These are phyloP conservation scores for Desoria tigrina DNA, from an alignment of 2,888 invertebrate species.

Conservation along the genomic window DNA sequence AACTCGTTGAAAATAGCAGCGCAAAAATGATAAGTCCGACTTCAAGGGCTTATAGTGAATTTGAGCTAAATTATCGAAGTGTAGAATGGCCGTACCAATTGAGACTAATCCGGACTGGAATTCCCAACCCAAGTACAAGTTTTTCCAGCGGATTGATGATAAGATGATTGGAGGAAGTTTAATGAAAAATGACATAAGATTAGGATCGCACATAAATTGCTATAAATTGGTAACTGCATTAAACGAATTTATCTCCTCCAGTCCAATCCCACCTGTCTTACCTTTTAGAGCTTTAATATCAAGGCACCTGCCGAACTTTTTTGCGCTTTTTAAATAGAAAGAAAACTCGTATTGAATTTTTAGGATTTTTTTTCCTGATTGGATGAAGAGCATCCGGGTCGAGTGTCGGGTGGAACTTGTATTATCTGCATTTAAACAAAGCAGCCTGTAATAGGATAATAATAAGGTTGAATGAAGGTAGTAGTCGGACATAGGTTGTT, in stretches of 20 bases:
- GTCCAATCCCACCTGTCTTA: too few relatives aligned
- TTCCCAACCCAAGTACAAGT: too few relatives aligned
- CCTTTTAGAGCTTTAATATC: slow-evolving; percentile 21
- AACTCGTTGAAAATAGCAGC: too few relatives aligned
- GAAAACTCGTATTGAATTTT: slow-evolving; percentile 32
- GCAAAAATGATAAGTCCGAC: too few relatives aligned
- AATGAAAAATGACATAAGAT: not conserved
- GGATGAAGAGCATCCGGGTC: slow-evolving; percentile 8
- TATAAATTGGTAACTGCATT: not conserved
- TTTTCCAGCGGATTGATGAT: too few relatives aligned
- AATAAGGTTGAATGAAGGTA: too few relatives aligned
- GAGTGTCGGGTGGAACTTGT: not conserved
- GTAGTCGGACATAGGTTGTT: too few relatives aligned
- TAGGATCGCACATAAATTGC: not conserved
- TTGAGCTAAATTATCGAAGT: too few relatives aligned
- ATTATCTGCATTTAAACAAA: not conserved
- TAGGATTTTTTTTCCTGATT: slow-evolving; percentile 1
- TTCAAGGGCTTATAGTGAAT: too few relatives aligned
- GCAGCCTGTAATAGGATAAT: too few relatives aligned
- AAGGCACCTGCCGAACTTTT: slow-evolving; percentile 39
- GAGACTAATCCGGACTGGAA: too few relatives aligned
- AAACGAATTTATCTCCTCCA: not conserved
- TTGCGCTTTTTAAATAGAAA: slow-evolving; percentile 19
- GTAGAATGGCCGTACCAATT: too few relatives aligned
- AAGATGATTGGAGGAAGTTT: not conserved